Conservation (phyloP, 1,140 invertebrate species). For the Drosophila mayri region DNA sequence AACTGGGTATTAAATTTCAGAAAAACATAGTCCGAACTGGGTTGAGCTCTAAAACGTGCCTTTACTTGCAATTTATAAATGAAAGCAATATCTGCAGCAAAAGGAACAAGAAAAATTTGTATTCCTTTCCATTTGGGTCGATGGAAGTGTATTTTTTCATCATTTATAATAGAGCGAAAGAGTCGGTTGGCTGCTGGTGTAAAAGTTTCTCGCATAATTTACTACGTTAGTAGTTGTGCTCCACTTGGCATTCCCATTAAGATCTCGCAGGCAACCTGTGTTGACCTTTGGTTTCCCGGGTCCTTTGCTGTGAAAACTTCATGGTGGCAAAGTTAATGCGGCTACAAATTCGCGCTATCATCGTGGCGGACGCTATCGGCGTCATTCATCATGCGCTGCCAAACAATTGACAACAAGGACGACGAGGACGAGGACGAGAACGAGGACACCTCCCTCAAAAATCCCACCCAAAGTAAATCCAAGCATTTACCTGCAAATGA, state of each 20-base stretch:
- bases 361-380: conserved; percentile 61
- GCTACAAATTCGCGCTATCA: conserved; percentile 74
- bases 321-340: conserved; percentile 66
- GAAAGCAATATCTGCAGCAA: conserved; percentile 9
- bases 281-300: conserved; percentile 27
- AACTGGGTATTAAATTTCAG: background rate
- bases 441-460: conserved; percentile 12
- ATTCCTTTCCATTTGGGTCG: conserved; percentile 9
- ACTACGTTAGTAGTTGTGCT: conserved; percentile 45
- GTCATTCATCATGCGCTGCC: conserved; percentile 79
- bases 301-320: conserved; percentile 38
- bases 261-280: conserved; percentile 39
- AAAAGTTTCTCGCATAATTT: conserved; percentile 71
- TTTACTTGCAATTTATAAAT: conserved; percentile 21
- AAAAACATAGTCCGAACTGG: background rate
- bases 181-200: conserved; percentile 8
- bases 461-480: conserved; percentile 38
- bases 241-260: conserved; percentile 61
- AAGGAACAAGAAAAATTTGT: conserved; percentile 5
- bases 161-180: conserved; percentile 12
- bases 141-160: conserved; percentile 37
- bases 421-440: background rate
- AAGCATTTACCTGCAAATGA: conserved; percentile 73
- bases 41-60: background rate
- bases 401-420: conserved; percentile 76